phyloP scores from a whole-genome alignment of 2,888 invertebrate species.

The Papilio elwesi region DNA sequence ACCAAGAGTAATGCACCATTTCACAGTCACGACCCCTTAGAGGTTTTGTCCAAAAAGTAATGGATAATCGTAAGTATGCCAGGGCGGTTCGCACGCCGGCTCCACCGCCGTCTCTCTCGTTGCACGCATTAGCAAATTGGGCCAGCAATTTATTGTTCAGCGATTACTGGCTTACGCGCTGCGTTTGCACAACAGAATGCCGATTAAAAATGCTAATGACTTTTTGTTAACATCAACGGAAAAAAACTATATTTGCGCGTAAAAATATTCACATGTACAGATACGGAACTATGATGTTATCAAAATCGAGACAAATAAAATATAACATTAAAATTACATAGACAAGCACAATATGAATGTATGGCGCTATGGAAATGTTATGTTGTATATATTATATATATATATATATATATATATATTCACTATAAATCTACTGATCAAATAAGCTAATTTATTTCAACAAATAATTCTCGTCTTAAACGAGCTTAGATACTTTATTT shows the following conservation, averaged over 20 bases:
- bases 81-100: slow-evolving; percentile 74
- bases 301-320: too few species aligned
- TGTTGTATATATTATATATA: too few species aligned
- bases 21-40: slow-evolving; percentile 77
- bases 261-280: too few species aligned
- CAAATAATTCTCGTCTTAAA: background rate
- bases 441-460: background rate
- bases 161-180: slow-evolving; percentile 52
- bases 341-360: too few species aligned
- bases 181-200: slow-evolving; percentile 64
- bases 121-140: slow-evolving; percentile 71
- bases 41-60: slow-evolving; percentile 70
- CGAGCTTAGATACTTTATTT: background rate
- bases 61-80: slow-evolving; percentile 68
- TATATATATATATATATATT: too few species aligned
- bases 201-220: slow-evolving; percentile 52
- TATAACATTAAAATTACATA: too few species aligned
- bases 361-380: too few species aligned
- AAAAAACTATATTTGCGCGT: too few species aligned
- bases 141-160: slow-evolving; percentile 51
- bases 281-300: background rate
- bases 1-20: slow-evolving; percentile 73
- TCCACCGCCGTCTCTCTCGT: slow-evolving; percentile 43
- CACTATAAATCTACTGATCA: slow-evolving; percentile 48
- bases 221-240: slow-evolving; percentile 10